phyloP scores from a whole-genome alignment of 2,113 vertebrate genomes.

The Sinosuthora webbiana region DNA sequence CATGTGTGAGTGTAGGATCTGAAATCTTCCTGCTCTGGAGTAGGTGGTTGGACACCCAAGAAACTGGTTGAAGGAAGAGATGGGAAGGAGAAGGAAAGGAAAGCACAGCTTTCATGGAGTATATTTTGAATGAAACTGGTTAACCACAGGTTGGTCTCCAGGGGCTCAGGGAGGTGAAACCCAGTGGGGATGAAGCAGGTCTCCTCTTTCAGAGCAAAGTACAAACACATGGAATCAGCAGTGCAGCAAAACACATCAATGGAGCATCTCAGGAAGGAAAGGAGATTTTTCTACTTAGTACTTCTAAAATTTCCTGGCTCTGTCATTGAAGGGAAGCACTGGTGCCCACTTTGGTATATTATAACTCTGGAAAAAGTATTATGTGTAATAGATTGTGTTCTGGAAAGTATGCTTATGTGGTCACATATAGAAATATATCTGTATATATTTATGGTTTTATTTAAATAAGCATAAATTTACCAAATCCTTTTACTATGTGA shows the following conservation, averaged over 20 bases:
- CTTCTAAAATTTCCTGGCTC: not conserved
- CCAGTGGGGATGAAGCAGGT: not conserved
- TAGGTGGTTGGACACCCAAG: not conserved
- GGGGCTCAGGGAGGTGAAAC: not conserved
- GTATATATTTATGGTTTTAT: not conserved
- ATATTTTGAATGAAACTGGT: not conserved
- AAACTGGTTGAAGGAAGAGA: not conserved
- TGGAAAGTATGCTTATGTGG: not conserved
- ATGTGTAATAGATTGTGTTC: not conserved
- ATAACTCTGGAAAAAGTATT: not conserved
- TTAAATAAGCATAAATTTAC: not conserved
- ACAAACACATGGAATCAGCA: not conserved
- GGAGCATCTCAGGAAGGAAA: not conserved
- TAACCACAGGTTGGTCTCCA: not conserved
- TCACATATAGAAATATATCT: not conserved
- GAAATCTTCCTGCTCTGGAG: not conserved
- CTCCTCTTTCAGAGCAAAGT: not conserved
- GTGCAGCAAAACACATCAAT: not conserved
- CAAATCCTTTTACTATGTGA: not conserved
- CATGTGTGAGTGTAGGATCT: not conserved
- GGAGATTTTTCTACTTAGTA: not conserved
- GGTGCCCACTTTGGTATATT: not conserved
- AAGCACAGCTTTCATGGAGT: not conserved
- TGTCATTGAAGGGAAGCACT: not conserved
- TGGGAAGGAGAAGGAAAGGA: not conserved